Conservation (phyloP, 2,797 vertebrate species). For the Garrulus glandarius region DNA sequence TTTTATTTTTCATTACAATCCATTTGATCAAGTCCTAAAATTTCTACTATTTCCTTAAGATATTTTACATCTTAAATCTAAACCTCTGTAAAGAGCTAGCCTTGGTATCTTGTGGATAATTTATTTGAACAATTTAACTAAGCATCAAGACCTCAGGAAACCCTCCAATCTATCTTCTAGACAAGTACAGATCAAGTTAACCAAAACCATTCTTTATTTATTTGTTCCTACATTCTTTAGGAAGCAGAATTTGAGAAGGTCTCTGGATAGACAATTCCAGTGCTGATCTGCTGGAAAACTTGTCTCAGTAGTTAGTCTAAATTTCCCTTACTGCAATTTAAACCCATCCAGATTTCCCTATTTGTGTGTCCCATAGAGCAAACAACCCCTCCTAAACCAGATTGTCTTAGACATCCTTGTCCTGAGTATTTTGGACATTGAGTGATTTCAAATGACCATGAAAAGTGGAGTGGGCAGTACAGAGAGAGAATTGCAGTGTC, state of each 20-base stretch:
- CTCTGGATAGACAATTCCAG: not conserved
- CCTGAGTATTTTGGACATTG: not conserved
- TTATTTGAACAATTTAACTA: not conserved
- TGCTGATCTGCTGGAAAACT: not conserved
- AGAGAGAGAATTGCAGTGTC: not conserved
- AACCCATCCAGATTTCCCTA: not conserved
- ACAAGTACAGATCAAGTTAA: not conserved
- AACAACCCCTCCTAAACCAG: not conserved
- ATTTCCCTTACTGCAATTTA: not conserved
- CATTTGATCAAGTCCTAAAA: not conserved
- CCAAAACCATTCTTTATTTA: not conserved
- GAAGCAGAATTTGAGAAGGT: not conserved
- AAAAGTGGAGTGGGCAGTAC: not conserved
- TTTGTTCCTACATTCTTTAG: not conserved
- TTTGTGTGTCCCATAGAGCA: rapidly evolving
- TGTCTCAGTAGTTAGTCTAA: not conserved
- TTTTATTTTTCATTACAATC: not conserved
- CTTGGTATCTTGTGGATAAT: not conserved
- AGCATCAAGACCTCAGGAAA: not conserved
- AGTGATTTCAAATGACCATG: not conserved
- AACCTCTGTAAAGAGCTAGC: not conserved
- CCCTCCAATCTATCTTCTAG: not conserved
- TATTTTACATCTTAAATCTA: not conserved
- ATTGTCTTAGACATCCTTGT: not conserved
- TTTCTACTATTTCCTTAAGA: not conserved